Evolutionary conservation across 2,888 invertebrate genomes (phyloP), one percentile per base, ranked within the genome.

Genomic region (Drosophila neotestacea): DNA sequence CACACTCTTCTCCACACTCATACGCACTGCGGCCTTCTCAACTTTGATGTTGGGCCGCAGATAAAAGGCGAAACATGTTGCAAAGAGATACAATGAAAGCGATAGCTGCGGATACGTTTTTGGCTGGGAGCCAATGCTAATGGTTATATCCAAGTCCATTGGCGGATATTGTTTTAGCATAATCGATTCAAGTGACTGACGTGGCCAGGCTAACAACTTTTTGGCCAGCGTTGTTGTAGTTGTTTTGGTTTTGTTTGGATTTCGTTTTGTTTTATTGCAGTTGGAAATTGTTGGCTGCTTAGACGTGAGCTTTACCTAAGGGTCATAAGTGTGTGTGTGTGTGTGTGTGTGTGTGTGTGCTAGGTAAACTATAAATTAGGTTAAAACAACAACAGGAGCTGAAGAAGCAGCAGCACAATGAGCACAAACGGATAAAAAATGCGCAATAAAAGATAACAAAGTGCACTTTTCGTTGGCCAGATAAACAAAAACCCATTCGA

Each of bases 111-210:
- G 42, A 16, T 46, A 46, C 48, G 30, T 39, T 68, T 68, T 41
- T 44, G 55, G 47, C 63, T 30, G 65, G 34, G 50, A 47, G 68
- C 68, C 69, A 60, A 60, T 59, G 77, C 73, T 80, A 81, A 81
- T 83, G 74, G 83, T 67, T 83, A 80, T 77, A 81, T 83, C 63
- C 68, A 70, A 56, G 73, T 79, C 65, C 81, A 83, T 77, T 68
- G 85, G 74, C 89, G 91, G 91, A 88, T 89, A 86, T 90, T 86
- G 88, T 90, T 91, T 89, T 87, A 91, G 87, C 82, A 87, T 91
- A 91, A 91, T 91, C 91, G 91, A 90, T 91, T 90, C 88, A 74
- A 75, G 83, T 82, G 89, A 79, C 77, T 86, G 69, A 58, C 71
- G 60, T 64, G 77, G 59, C 39, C 32, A 38, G 65, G 52, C 68